Base-by-base conservation (phyloP, 1,140 invertebrate species). In the Magallana gigas region DNA sequence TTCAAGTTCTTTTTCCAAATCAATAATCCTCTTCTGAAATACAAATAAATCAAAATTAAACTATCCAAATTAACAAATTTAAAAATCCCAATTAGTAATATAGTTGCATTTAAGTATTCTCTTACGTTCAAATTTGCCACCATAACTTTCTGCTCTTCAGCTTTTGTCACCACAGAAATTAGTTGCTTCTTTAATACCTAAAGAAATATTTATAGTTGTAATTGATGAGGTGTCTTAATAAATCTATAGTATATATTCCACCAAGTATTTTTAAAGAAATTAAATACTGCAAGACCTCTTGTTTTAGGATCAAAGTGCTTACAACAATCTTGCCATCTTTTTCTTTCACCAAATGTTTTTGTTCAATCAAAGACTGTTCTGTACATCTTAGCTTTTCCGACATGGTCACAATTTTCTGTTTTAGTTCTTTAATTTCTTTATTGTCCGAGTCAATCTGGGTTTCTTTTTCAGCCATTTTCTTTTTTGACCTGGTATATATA, bases 271-370 rank as follows among this genome's bases (percentile, higher is more conserved):
- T 18, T 18, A 16, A 68, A 68, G n/a, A n/a, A 68, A 68, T n/a
- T 5, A 0, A 18, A 16, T 16, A 16, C 62, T 9, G 64, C n/a
- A 68, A 18, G 64, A 68, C 64, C 14, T 68, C 64, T 68, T 9
- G 62, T 23, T 23, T 23, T 23, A 23, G 23, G 23, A 23, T 23
- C 23, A 23, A 23, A 23, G 23, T 68, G 18, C 62, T 68, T 68
- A 68, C n/a, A 68, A 68, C 18, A 68, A 68, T 68, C 62, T n/a
- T 68, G n/a, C 12, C n/a, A 8, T 68, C 62, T 11, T 68, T 68
- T 18, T 68, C 62, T 68, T 68, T 68, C 14, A 68, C 0, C 8
- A 14, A 18, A 7, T 8, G 1, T 18, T 68, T 18, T 18, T 68
- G 7, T 18, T 68, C 16, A n/a, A n/a, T 7, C 4, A 68, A 14